A percentile compares a stretch with the other conserved stretches of the same genome.
Evolutionary conservation across 2,888 invertebrate species (phyloP).

Genomic region (Odontothrips loti): DNA sequence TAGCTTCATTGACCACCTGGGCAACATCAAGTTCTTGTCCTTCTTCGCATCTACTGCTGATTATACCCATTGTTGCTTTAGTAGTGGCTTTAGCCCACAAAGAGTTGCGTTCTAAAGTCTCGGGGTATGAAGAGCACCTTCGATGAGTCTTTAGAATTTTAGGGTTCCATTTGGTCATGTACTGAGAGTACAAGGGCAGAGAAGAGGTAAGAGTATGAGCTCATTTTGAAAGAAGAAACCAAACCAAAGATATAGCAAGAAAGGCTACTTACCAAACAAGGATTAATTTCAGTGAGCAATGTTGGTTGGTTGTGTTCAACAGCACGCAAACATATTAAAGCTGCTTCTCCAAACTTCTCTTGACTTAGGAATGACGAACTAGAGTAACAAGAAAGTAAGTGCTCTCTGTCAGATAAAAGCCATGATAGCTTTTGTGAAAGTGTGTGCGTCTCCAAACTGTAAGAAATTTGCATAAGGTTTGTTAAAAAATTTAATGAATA

Average conservation of each 20-base stretch:
- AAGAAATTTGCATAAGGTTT: constrained; percentile 32
- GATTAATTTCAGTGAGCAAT: constrained; percentile 59
- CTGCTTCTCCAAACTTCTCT: constrained; percentile 56
- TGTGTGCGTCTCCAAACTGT: constrained; percentile 54
- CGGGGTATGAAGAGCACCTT: constrained; percentile 57
- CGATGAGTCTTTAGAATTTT: constrained; percentile 49
- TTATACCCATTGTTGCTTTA: constrained; percentile 6
- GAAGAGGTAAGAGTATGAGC: not conserved
- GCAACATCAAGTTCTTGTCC: constrained; percentile 13
- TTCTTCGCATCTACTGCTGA: constrained; percentile 31
- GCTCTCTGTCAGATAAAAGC: constrained; percentile 58
- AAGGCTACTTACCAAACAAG: constrained; percentile 48
- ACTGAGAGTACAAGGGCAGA: constrained; percentile 34
- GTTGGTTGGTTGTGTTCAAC: constrained; percentile 60
- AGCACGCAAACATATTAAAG: constrained; percentile 59
- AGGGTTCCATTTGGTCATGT: constrained; percentile 43
- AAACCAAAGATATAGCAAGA: constrained; percentile 3
- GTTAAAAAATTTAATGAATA: not conserved
- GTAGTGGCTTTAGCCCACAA: constrained; percentile 20
- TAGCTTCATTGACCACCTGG: not conserved
- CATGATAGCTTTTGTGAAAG: constrained; percentile 58
- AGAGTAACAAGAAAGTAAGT: constrained; percentile 56
- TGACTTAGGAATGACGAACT: constrained; percentile 58
- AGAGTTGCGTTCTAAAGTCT: constrained; percentile 38
- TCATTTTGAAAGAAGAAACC: not conserved